phyloP scores from a whole-genome alignment of 2,797 vertebrate genomes.

The Echiichthys vipera region DNA sequence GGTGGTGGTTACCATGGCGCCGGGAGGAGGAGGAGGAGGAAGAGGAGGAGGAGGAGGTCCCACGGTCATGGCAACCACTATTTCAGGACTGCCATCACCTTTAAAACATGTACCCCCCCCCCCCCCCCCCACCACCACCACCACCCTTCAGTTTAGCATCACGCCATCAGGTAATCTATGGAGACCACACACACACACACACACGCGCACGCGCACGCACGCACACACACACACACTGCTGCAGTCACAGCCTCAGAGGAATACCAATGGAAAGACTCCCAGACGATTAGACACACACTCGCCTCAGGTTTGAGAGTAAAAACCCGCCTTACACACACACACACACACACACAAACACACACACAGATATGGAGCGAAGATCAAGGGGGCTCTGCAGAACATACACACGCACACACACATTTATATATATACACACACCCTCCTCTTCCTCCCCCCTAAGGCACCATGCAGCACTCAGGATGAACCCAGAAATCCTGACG shows the following conservation, averaged over 20 bases:
- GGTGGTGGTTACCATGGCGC: slow-evolving; percentile 60
- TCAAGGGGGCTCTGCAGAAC: slow-evolving; percentile 52
- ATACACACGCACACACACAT: slow-evolving; percentile 11
- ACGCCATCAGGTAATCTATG: slow-evolving; percentile 27
- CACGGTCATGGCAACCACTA: slow-evolving; percentile 60
- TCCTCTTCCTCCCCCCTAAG: slow-evolving; percentile 47
- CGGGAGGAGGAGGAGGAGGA: slow-evolving; percentile 25
- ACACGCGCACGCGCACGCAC: slow-evolving; percentile 42
- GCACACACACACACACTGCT: slow-evolving; percentile 52
- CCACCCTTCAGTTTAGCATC: slow-evolving; percentile 23
- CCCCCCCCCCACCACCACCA: too few relatives aligned
- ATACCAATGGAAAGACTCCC: slow-evolving; percentile 63
- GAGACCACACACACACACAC: slow-evolving; percentile 32
- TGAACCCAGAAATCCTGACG: slow-evolving; percentile 81
- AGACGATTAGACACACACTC: slow-evolving; percentile 30
- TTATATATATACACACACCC: background rate
- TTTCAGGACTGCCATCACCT: slow-evolving; percentile 39
- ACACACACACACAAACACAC: slow-evolving; percentile 24
- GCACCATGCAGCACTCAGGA: slow-evolving; percentile 80
- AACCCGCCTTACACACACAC: background rate
- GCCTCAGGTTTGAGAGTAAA: slow-evolving; percentile 37
- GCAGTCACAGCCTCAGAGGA: slow-evolving; percentile 73
- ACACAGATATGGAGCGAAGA: slow-evolving; percentile 17
- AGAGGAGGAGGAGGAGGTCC: slow-evolving; percentile 24
- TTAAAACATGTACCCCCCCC: slow-evolving; percentile 22